Evolutionary conservation across 2,797 vertebrate genomes (phyloP).

Genomic region (Pangasius djambal): DNA sequence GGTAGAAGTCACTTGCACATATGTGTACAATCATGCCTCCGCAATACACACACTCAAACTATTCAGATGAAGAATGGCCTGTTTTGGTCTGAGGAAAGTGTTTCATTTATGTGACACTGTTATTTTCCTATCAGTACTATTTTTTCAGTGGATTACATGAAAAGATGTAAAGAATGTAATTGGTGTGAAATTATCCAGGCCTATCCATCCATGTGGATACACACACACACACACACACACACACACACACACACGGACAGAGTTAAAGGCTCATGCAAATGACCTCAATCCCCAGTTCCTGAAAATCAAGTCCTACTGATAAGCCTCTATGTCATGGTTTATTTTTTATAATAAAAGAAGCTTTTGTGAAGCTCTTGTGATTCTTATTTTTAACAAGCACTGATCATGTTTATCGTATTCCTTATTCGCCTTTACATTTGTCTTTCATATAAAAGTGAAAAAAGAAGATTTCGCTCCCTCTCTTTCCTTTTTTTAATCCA

Average conservation of each 20-base stretch:
- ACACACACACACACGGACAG: neutral
- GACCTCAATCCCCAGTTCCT: constrained; percentile 86
- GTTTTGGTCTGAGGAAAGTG: neutral
- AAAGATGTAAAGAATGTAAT: neutral
- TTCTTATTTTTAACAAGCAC: constrained; percentile 14
- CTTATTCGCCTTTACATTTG: neutral
- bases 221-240: neutral
- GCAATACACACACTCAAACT: neutral
- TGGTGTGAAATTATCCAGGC: neutral
- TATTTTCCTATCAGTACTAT: too few relatives aligned
- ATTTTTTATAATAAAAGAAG: constrained; percentile 1
- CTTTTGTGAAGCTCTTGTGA: neutral
- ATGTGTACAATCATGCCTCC: neutral
- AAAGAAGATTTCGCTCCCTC: constrained; percentile 1
- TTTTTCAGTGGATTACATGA: neutral
- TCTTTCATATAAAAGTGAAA: neutral
- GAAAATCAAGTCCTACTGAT: constrained; percentile 60
- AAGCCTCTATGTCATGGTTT: constrained; percentile 28
- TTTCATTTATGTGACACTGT: neutral
- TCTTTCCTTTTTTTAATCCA: constrained; percentile 58
- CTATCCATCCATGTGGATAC: neutral
- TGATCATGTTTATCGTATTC: neutral
- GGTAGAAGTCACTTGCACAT: constrained; percentile 68
- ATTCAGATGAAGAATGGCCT: neutral
- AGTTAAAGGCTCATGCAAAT: constrained; percentile 3